Base-by-base conservation (phyloP, 2,797 vertebrate genomes). In the Notolabrus celidotus region DNA sequence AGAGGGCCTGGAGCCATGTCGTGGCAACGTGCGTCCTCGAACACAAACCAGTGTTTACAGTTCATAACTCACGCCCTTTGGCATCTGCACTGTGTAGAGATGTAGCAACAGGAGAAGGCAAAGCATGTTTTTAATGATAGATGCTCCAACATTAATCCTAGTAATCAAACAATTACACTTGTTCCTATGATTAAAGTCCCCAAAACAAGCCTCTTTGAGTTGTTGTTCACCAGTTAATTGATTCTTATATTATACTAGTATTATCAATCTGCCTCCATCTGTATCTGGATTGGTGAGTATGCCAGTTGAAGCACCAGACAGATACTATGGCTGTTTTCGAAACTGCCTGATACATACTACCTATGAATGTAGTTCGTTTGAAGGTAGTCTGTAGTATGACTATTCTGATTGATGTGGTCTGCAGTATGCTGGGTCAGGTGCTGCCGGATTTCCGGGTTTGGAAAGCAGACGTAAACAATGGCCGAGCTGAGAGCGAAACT, bases 21-120 rank as follows among this genome's bases (percentile, higher is more conserved):
- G 60, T 57, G 75, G 85, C 83, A 77, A 71, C 67, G 50, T 39
- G 42, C 34, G 15, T 74, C 71, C 56, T 76, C 51, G 39, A 20
- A 83, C 83, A 74, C 49, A 69, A 68, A 54, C 79, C 47, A 4
- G 52, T 79, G 67, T 84, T 84, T 82, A 61, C 68, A 43, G 60
- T 20, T 36, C 79, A 71, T 67, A 74, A 74, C 67, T 82, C 43
- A 71, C n/a, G n/a, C 68, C 77, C 65, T 65, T 53, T 54, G 69
- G 67, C 79, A 49, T 62, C 59, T 54, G 77, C 55, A 45, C 27
- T 27, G 20, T 60, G 62, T 52, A 22, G 54, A 51, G 63, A 82
- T 80, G 61, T 19, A 75, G 57, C 70, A 45, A 17, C 56, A 62
- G 67, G 5, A 20, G 27, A 74, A 71, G 64, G 52, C 55, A 19